Conservation (phyloP, 1,140 invertebrate genomes). For the Euglossa dilemma region DNA sequence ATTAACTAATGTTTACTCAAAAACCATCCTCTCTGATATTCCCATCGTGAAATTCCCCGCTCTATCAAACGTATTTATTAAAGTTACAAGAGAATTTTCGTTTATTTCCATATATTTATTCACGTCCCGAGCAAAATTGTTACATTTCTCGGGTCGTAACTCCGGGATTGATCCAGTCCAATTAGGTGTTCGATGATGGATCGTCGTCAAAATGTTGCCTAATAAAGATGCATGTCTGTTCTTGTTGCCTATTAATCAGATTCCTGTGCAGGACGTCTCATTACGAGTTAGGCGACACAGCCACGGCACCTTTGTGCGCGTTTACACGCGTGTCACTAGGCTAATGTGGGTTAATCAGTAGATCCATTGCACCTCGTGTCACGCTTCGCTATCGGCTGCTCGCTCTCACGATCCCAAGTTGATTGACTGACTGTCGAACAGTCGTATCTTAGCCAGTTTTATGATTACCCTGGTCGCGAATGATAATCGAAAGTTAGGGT, state of each 20-base stretch:
- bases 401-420: not conserved
- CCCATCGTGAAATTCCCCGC: no score
- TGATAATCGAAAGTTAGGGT: no score
- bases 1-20: no score
- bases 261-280: constrained; percentile 38
- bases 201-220: not conserved
- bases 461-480: not conserved
- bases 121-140: no score
- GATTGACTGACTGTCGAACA: not conserved
- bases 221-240: not conserved
- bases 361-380: constrained; percentile 8
- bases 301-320: constrained; percentile 30
- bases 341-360: constrained; percentile 34
- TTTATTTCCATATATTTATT: no score
- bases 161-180: not conserved
- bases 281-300: constrained; percentile 21
- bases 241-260: constrained; percentile 39
- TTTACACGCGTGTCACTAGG: constrained; percentile 34
- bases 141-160: no score
- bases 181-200: not conserved
- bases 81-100: no score
- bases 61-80: no score
- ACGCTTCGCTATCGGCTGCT: not conserved
- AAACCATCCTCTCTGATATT: no score
- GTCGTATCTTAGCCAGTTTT: not conserved